phyloP scores from a whole-genome alignment of 2,888 invertebrate genomes.

The Oscheius onirici region DNA sequence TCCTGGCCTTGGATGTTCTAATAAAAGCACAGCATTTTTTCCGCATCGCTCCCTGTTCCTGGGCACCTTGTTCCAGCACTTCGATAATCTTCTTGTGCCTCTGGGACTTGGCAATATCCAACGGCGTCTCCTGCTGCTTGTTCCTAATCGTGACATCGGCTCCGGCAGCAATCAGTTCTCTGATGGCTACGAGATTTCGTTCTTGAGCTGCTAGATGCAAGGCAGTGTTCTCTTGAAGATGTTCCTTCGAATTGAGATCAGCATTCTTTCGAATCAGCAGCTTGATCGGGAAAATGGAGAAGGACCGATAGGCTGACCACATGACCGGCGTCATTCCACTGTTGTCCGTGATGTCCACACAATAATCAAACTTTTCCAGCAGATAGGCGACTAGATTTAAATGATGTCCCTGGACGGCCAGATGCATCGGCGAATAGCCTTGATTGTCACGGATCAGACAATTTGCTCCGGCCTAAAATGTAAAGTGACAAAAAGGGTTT shows the following conservation, averaged over 20 bases:
- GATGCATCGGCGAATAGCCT: constrained; percentile 73
- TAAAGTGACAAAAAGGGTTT: constrained; percentile 66
- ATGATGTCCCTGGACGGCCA: constrained; percentile 78
- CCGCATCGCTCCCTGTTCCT: not conserved
- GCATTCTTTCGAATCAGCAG: constrained; percentile 92
- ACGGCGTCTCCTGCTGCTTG: constrained; percentile 54
- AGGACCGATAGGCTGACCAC: constrained; percentile 85
- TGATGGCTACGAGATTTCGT: constrained; percentile 87
- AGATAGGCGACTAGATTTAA: constrained; percentile 95
- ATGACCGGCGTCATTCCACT: constrained; percentile 91
- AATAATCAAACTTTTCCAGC: constrained; percentile 89
- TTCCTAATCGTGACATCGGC: constrained; percentile 50
- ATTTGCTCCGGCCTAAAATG: constrained; percentile 45
- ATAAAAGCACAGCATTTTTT: not conserved
- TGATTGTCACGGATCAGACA: constrained; percentile 84
- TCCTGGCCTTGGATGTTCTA: not conserved
- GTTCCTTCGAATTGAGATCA: constrained; percentile 84
- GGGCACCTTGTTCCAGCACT: constrained; percentile 15
- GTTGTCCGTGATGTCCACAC: constrained; percentile 78
- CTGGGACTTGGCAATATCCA: constrained; percentile 52
- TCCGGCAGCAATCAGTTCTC: constrained; percentile 51
- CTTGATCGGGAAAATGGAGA: constrained; percentile 85
- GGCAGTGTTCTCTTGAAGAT: constrained; percentile 84
- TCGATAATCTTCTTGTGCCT: constrained; percentile 44
- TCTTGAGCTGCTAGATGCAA: constrained; percentile 94